A percentile compares a stretch with the other conserved stretches of the same genome.
These are phyloP conservation scores for Apis laboriosa DNA, from an alignment of 1,140 invertebrate genomes.

Conservation along the genomic window DNA sequence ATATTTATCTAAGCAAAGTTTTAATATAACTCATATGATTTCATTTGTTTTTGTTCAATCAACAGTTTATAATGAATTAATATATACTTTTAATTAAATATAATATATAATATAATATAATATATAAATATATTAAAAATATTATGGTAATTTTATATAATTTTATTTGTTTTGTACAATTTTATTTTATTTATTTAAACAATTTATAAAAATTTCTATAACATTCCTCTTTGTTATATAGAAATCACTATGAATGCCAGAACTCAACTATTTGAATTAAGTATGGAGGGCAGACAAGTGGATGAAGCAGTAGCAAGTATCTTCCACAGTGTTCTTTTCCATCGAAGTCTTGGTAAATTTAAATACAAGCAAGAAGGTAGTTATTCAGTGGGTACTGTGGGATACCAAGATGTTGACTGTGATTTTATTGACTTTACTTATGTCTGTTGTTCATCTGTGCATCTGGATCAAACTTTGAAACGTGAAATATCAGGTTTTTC, in stretches of 20 bases:
- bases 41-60: not conserved
- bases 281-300: constrained; percentile 95
- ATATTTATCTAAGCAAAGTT: not conserved
- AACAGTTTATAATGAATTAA: not conserved
- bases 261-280: constrained; percentile 92
- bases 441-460: constrained; percentile 93
- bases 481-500: constrained; percentile 93
- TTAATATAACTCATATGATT: not conserved
- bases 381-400: constrained; percentile 97
- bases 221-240: constrained; percentile 39
- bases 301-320: constrained; percentile 96
- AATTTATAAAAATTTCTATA: not conserved
- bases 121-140: not conserved
- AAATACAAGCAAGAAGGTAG: constrained; percentile 95
- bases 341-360: constrained; percentile 97
- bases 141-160: not conserved
- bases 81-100: not conserved
- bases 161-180: not conserved
- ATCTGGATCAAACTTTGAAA: constrained; percentile 88
- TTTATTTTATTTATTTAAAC: not conserved
- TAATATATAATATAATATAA: not conserved
- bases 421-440: constrained; percentile 99
- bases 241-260: constrained; percentile 90
- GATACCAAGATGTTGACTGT: constrained; percentile 97
- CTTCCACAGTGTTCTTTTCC: constrained; percentile 97